Evolutionary conservation across 1,140 invertebrate species (phyloP).

Genomic region (Drosophila gunungcola): DNA sequence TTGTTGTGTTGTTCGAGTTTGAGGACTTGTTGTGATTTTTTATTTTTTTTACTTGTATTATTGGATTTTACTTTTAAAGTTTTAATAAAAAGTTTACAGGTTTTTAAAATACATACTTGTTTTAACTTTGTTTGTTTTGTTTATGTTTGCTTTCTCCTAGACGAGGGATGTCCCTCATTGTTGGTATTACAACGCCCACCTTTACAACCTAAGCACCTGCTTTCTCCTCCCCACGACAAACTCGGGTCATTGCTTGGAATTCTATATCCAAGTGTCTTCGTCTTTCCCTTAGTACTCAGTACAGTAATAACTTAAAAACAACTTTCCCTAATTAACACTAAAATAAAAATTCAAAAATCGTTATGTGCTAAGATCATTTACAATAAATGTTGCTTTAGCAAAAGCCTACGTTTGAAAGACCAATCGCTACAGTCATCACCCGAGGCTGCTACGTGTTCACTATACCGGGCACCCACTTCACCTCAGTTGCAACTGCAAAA

Average conservation of each 20-base stretch:
- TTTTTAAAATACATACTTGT: neutral
- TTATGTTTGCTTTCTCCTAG: slow-evolving; percentile 10
- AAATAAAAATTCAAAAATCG: no score
- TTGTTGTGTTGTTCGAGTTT: slow-evolving; percentile 1
- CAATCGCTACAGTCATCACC: neutral
- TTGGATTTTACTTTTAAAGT: neutral
- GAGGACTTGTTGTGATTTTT: slow-evolving; percentile 5
- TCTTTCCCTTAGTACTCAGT: neutral
- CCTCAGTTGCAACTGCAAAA: slow-evolving; percentile 22
- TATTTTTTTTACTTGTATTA: neutral
- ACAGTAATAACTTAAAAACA: neutral
- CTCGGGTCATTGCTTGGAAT: slow-evolving; percentile 34
- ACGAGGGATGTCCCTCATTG: slow-evolving; percentile 17
- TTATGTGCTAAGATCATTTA: no score
- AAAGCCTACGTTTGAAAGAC: no score
- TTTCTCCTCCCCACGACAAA: neutral
- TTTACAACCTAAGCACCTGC: slow-evolving; percentile 22
- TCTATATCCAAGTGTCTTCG: neutral
- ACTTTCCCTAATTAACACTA: neutral
- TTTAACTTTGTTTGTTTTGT: slow-evolving; percentile 1
- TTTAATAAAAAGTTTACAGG: neutral
- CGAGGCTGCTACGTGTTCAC: neutral
- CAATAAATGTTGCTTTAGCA: no score
- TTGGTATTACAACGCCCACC: slow-evolving; percentile 19
- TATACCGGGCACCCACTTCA: neutral